Evolutionary conservation across 1,140 invertebrate species (phyloP).

Genomic region (Drosophila teissieri): DNA sequence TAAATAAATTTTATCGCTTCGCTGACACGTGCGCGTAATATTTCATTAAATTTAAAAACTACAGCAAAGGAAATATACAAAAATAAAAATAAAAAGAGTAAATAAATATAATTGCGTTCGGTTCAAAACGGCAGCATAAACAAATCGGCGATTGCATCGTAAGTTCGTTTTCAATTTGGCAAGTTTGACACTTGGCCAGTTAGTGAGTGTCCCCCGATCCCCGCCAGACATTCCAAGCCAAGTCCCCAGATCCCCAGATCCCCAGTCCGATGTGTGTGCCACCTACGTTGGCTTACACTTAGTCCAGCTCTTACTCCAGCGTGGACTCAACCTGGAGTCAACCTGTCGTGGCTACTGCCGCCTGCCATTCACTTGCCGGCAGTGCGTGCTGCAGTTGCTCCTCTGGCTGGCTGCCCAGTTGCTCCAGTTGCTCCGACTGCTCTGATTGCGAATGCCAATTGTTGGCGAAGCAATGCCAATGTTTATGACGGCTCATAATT

Average conservation of each 20-base stretch:
- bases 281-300: conserved; percentile 55
- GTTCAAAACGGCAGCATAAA: conserved; percentile 68
- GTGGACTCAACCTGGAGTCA: conserved; percentile 6
- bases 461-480: conserved; percentile 12
- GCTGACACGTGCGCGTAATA: conserved; percentile 83
- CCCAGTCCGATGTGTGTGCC: conserved; percentile 40
- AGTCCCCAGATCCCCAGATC: neutral
- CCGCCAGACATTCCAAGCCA: conserved; percentile 20
- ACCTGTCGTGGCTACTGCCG: conserved; percentile 61
- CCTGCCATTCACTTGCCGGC: conserved; percentile 72
- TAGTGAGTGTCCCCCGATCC: conserved; percentile 41
- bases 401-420: conserved; percentile 15
- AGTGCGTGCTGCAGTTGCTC: conserved; percentile 57
- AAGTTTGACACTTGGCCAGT: conserved; percentile 76
- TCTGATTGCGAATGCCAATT: conserved; percentile 70
- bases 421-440: conserved; percentile 41
- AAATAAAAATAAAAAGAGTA: conserved; percentile 23
- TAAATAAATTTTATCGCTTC: conserved; percentile 79
- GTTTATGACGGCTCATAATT: conserved; percentile 19
- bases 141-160: conserved; percentile 72
- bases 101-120: conserved; percentile 49
- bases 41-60: conserved; percentile 69
- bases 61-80: conserved; percentile 16
- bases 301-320: neutral
- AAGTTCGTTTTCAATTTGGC: conserved; percentile 80